phyloP scores from a whole-genome alignment of 2,113 vertebrate genomes.

The Podiceps cristatus region DNA sequence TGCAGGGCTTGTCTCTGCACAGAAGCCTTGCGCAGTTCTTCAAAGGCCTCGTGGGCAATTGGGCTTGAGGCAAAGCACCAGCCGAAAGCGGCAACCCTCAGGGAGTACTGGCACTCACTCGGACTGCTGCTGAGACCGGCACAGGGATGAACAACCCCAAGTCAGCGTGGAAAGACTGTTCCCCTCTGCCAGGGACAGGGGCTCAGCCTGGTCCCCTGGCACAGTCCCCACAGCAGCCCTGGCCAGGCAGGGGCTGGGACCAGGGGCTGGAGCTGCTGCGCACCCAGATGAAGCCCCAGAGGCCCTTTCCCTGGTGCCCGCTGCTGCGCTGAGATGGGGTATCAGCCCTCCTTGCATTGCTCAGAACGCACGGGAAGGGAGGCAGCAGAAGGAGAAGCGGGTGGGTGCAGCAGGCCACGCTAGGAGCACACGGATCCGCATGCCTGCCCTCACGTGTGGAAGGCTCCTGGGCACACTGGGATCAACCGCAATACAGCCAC shows the following conservation, averaged over 20 bases:
- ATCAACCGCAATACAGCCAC: not conserved
- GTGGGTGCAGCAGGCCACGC: not conserved
- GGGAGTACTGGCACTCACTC: accelerated
- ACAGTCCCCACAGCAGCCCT: not conserved
- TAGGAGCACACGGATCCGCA: not conserved
- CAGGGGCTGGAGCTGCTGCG: not conserved
- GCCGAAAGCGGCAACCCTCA: not conserved
- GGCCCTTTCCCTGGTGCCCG: not conserved
- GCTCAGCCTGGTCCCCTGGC: not conserved
- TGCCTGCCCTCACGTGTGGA: not conserved
- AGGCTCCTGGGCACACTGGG: accelerated
- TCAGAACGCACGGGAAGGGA: not conserved
- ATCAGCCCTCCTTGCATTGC: not conserved
- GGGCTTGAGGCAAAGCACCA: not conserved
- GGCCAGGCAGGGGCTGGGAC: not conserved
- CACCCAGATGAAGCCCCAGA: too few species aligned
- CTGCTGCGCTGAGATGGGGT: not conserved
- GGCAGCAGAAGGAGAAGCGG: not conserved
- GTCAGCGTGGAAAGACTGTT: not conserved
- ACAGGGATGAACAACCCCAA: not conserved
- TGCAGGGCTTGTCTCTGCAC: not conserved
- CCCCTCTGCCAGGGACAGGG: not conserved
- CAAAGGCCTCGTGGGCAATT: not conserved
- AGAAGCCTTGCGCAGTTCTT: not conserved
- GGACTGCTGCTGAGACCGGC: not conserved